These are phyloP conservation scores for Heliocidaris tuberculata DNA, from an alignment of 35 echinoderm and acorn worm species.

Conservation along the genomic window DNA sequence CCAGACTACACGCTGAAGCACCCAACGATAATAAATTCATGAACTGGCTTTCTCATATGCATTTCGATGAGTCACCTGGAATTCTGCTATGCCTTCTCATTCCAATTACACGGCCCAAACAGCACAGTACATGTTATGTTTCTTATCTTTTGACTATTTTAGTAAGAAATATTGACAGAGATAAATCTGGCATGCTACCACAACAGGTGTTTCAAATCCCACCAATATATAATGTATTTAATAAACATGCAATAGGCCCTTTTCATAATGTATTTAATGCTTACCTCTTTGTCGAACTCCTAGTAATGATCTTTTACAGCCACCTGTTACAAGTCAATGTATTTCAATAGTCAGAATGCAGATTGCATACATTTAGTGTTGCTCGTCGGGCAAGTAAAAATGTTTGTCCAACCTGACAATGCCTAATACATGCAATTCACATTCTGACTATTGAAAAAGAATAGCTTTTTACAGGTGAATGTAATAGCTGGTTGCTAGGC, in stretches of 20 bases:
- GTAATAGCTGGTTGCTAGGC: too few species aligned
- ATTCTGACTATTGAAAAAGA: too few species aligned
- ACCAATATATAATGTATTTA: not conserved
- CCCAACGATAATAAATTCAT: not conserved
- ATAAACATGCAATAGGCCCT: not conserved
- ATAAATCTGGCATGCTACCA: not conserved
- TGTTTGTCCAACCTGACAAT: too few species aligned
- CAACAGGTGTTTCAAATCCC: conserved; percentile 15
- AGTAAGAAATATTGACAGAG: not conserved
- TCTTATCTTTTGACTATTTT: not conserved
- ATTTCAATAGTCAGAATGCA: too few species aligned
- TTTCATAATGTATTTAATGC: too few species aligned
- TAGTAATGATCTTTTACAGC: too few species aligned
- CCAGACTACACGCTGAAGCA: not conserved
- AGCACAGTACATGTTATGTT: not conserved
- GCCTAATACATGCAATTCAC: too few species aligned
- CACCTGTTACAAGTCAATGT: too few species aligned
- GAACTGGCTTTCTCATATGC: not conserved
- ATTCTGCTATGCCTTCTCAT: not conserved
- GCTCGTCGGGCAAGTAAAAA: too few species aligned
- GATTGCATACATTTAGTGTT: too few species aligned
- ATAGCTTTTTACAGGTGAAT: too few species aligned
- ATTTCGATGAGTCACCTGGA: not conserved
- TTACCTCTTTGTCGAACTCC: too few species aligned
- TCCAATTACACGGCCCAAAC: not conserved